phyloP scores from a whole-genome alignment of 2,113 vertebrate genomes.

The Gymnarchus niloticus region DNA sequence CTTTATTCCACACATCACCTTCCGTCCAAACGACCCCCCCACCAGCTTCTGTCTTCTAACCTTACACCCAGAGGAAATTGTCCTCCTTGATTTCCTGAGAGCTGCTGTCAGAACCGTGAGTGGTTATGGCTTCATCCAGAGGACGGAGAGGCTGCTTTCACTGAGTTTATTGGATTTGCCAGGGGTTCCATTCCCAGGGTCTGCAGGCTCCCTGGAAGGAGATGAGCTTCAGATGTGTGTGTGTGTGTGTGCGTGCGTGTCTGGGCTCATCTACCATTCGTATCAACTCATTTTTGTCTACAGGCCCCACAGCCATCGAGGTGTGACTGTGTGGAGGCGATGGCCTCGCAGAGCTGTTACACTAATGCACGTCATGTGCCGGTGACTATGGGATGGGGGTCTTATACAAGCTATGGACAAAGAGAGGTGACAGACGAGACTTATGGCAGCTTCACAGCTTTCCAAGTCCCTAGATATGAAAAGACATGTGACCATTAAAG shows the following conservation, averaged over 20 bases:
- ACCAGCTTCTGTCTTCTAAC: conserved; percentile 70
- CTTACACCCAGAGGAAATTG: conserved; percentile 82
- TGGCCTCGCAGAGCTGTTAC: neutral
- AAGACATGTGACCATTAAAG: neutral
- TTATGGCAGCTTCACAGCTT: neutral
- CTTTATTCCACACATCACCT: neutral
- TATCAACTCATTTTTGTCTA: neutral
- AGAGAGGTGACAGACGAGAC: neutral
- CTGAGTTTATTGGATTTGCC: conserved; percentile 73
- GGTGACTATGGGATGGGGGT: neutral
- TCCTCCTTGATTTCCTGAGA: conserved; percentile 83
- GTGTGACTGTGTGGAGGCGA: neutral
- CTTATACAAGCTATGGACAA: neutral
- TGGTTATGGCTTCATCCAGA: conserved; percentile 60
- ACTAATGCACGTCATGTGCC: neutral
- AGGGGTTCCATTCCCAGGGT: conserved; percentile 43
- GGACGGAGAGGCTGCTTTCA: conserved; percentile 70
- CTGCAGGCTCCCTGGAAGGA: conserved; percentile 16
- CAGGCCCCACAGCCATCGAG: too few relatives aligned
- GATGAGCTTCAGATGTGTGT: neutral
- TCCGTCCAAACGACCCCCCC: conserved; percentile 23
- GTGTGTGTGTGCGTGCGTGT: conserved; percentile 5
- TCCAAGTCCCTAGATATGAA: neutral
- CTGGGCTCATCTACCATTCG: neutral
- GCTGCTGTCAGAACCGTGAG: conserved; percentile 61